Evolutionary conservation across 2,888 invertebrate species (phyloP), one percentile per base, ranked within the genome.

Genomic region (Steromphala cineraria): DNA sequence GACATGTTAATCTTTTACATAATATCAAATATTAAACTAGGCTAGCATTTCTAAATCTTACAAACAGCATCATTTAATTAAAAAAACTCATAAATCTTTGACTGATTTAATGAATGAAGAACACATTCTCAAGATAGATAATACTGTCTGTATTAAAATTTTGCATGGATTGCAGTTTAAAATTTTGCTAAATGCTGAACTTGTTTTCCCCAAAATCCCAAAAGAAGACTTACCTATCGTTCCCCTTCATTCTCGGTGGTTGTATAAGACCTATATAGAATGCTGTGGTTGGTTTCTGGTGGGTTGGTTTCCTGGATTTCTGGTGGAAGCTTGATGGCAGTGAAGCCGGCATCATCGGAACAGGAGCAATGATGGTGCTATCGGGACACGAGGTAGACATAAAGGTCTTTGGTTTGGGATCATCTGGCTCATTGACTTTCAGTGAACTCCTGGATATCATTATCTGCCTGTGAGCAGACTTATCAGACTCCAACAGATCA

Each of bases 381-480:
- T 90, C 90, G 0, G 98, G 97, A 91, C 97, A 97, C 0, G 98
- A 98, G 87, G 95, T 95, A 10, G 97, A 97, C 83, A 96, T 94
- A 93, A 95, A 96, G 77, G 86, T 81, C n/a, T 84, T 82, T 0
- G 85, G 85, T 36, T 85, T 81, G 10, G 46, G 46, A 79, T 82
- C 83, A 0, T 78, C 71, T 0, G 56, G 79, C 4, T 80, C 71
- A 8, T n/a, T 10, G 10, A 86, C 85, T 28, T 78, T 82, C 52
- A 76, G 81, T 2, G 84, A 77, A 3, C 85, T 86, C 53, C 85
- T 84, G 0, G 92, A 92, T 31, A 90, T 87, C 86, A 98, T 96
- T 95, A 98, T 96, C 92, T 96, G 95, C 53, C 98, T 95, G 93
- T 97, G 96, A 88, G 96, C 96, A 0, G 97, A 96, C 67, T 96